These are phyloP conservation scores for Daubentonia madagascariensis DNA, from an alignment of 2,113 vertebrate genomes.

Conservation along the genomic window DNA sequence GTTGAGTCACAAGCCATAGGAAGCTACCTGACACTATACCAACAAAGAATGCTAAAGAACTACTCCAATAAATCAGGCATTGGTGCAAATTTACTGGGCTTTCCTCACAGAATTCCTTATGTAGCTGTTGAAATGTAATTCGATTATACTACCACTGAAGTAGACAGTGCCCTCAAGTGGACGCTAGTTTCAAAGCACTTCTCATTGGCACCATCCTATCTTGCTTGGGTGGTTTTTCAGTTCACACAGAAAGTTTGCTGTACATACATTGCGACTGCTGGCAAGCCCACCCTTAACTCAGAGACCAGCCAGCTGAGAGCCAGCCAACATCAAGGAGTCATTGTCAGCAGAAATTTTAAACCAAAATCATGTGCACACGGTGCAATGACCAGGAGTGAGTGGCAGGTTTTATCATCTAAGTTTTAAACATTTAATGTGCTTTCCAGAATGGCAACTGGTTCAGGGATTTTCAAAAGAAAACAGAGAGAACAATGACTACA, in stretches of 20 bases:
- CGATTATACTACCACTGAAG: background rate
- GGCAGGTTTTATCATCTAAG: background rate
- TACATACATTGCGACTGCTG: background rate
- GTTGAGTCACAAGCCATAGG: background rate
- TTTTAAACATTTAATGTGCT: background rate
- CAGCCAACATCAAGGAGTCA: too few species aligned
- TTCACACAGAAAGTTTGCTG: background rate
- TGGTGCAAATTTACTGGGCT: background rate
- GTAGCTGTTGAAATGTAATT: background rate
- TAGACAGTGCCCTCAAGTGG: slow-evolving; percentile 43
- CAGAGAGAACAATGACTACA: background rate
- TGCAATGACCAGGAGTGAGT: background rate
- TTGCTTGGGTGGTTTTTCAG: background rate
- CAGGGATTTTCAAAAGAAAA: background rate
- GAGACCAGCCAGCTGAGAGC: background rate
- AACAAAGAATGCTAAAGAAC: background rate
- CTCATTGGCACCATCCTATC: background rate
- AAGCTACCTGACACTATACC: background rate
- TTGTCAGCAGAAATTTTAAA: background rate
- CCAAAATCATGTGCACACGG: background rate
- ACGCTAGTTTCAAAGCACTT: background rate
- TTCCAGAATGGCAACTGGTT: background rate
- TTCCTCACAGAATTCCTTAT: background rate
- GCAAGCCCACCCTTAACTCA: background rate
- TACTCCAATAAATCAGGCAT: background rate